Evolutionary conservation across 2,113 vertebrate species (phyloP).

Genomic region (Silurus asotus): DNA sequence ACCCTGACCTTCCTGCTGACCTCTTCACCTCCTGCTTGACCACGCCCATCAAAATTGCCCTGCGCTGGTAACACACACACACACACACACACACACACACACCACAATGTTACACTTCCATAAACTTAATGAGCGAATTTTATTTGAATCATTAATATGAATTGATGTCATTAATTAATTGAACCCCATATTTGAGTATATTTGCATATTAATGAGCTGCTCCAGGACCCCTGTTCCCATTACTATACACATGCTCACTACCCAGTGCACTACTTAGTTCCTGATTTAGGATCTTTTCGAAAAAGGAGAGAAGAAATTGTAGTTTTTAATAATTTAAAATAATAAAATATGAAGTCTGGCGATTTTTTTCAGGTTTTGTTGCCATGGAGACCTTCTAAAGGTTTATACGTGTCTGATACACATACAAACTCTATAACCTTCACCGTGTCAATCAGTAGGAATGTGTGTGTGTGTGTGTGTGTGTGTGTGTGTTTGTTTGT

Average conservation of each 20-base stretch:
- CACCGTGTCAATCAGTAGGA: background rate
- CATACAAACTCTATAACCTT: background rate
- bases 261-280: background rate
- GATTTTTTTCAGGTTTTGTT: background rate
- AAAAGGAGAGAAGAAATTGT: too few relatives aligned
- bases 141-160: background rate
- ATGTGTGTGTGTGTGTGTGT: too few relatives aligned
- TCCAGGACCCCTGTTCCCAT: too few relatives aligned
- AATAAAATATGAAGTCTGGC: too few relatives aligned
- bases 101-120: background rate
- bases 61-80: conserved; percentile 84
- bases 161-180: background rate
- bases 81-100: background rate
- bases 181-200: background rate
- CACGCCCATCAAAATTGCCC: conserved; percentile 96
- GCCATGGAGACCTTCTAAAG: background rate
- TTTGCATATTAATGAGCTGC: background rate
- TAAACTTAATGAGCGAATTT: background rate
- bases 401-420: background rate
- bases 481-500: too few relatives aligned
- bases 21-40: conserved; percentile 99
- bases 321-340: too few relatives aligned
- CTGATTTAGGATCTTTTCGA: background rate
- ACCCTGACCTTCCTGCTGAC: conserved; percentile 94
- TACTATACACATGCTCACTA: background rate